Evolutionary conservation across 2,888 invertebrate species (phyloP).

Genomic region (Torymus tubicola): DNA sequence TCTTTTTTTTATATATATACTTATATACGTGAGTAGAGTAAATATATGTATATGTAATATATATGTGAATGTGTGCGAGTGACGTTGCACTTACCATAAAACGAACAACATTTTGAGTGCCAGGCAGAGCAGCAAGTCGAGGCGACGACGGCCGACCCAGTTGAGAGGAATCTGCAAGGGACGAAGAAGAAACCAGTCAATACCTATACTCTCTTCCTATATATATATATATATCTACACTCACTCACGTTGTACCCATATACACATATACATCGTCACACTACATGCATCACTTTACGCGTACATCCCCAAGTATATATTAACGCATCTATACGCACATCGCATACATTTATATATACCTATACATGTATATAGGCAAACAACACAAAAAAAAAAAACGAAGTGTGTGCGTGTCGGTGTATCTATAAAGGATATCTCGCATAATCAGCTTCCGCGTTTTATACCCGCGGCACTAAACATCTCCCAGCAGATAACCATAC

Average conservation of each 20-base stretch:
- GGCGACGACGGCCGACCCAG: constrained; percentile 46
- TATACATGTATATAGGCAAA: too few relatives aligned
- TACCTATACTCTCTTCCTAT: constrained; percentile 1
- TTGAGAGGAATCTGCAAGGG: constrained; percentile 50
- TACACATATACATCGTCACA: neutral
- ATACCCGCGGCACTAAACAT: constrained; percentile 30
- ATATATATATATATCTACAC: neutral
- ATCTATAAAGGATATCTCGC: too few relatives aligned
- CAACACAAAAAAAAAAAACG: neutral
- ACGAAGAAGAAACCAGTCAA: constrained; percentile 43
- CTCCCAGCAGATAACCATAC: constrained; percentile 22
- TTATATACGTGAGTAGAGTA: neutral
- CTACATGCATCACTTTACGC: neutral
- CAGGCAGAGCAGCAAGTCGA: constrained; percentile 38
- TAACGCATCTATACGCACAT: too few relatives aligned
- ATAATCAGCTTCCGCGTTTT: constrained; percentile 34
- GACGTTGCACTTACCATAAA: constrained; percentile 55
- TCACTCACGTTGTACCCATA: neutral
- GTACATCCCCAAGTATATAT: too few relatives aligned
- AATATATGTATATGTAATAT: too few relatives aligned
- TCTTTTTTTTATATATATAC: neutral
- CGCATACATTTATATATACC: too few relatives aligned
- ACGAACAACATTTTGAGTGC: constrained; percentile 55
- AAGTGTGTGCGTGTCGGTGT: neutral
- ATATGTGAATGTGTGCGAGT: constrained; percentile 3